A percentile compares a stretch with the other conserved stretches of the same genome.
phyloP scores from a whole-genome alignment of 2,797 vertebrate genomes.

The Lepilemur septentrionalis region DNA sequence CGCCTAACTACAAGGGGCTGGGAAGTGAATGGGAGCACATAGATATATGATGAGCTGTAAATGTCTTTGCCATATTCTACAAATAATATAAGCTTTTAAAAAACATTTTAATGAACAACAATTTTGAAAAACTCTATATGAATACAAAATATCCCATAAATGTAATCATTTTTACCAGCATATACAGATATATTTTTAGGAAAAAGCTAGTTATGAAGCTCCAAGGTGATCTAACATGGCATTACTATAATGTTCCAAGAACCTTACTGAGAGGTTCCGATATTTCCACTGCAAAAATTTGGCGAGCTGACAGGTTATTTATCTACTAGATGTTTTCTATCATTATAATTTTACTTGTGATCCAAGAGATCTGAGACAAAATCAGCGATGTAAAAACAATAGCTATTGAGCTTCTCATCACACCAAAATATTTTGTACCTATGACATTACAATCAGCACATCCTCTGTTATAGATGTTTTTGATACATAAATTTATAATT shows the following conservation, averaged over 20 bases:
- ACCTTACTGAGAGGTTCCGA: not conserved
- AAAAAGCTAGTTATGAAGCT: slow-evolving; percentile 36
- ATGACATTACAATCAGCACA: slow-evolving; percentile 28
- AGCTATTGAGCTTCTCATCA: slow-evolving; percentile 1
- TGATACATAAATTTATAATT: slow-evolving; percentile 44
- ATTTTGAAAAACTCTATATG: slow-evolving; percentile 56
- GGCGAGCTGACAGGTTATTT: not conserved
- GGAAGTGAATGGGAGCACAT: not conserved
- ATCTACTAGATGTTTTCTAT: slow-evolving; percentile 8
- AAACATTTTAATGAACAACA: slow-evolving; percentile 52
- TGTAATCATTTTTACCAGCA: slow-evolving; percentile 32
- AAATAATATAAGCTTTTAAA: slow-evolving; percentile 44
- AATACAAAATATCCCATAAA: slow-evolving; percentile 61
- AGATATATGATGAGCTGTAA: not conserved
- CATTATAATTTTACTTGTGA: slow-evolving; percentile 46
- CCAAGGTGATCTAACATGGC: not conserved
- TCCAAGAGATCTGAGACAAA: slow-evolving; percentile 8
- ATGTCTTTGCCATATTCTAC: slow-evolving; percentile 3
- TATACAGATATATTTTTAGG: slow-evolving; percentile 20
- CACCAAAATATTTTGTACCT: slow-evolving; percentile 55
- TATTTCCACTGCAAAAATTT: not conserved
- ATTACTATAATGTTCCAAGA: slow-evolving; percentile 41
- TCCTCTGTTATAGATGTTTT: slow-evolving; percentile 34
- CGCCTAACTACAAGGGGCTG: not conserved
- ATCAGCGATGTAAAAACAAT: slow-evolving; percentile 39